Base-by-base conservation (phyloP, 2,113 vertebrate genomes). In the Brachyhypopomus gauderio region DNA sequence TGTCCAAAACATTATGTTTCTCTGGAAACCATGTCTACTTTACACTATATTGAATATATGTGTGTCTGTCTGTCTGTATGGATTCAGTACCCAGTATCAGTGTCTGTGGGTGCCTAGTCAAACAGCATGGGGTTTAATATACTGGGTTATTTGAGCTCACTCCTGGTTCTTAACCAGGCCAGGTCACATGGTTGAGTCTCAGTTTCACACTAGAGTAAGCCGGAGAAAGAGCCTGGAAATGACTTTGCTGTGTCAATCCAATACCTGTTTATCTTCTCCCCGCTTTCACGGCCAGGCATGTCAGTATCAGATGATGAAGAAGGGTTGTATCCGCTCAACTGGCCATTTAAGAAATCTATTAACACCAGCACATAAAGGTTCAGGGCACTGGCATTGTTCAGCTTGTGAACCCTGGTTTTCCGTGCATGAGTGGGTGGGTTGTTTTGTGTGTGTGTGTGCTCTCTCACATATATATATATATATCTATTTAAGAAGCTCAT, bases 301-400 rank as follows among this genome's bases (percentile, higher is more conserved):
- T 82, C 67, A 62, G 45, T 71, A 70, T 88, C 81, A 72, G 77
- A 12, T 80, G 70, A 70, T 48, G 71, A 87, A 75, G 72, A 87
- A 84, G 78, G 34, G 79, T 34, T 64, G 83, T 60, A 84, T 85
- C 70, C 45, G 56, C n/a, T 62, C 73, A 52, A 79, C 72, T 77
- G 82, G 55, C 81, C 78, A 62, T 85, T 85, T 69, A 81, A 63
- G 73, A 70, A 81, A 73, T 81, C 56, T 71, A 77, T 80, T 74
- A 79, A 70, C 9, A 56, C 16, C 75, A 63, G 72, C 55, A 75
- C 75, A 41, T 36, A 60, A 36, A 62, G 6, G 14, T 9, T 62
- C 74, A 60, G 45, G 45, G 20, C 55, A 20, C 36, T 30, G 23
- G 27, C 27, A 60, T 56, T 56, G 64, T 55, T 62, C 75, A 14